Evolutionary conservation across 2,113 vertebrate species (phyloP).

Genomic region (Strix aluco): DNA sequence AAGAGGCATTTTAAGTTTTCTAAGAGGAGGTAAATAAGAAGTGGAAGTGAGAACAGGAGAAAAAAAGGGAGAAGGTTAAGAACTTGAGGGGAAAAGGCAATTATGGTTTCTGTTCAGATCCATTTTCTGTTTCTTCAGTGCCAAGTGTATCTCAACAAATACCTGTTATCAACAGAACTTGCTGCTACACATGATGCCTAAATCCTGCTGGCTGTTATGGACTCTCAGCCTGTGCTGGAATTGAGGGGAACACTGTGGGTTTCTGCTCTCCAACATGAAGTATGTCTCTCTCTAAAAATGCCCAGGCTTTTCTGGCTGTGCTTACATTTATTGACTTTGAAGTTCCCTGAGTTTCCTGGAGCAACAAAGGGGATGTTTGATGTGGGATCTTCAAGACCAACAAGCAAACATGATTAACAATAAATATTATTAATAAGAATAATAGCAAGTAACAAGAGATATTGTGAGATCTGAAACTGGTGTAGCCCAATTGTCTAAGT

Average conservation of each 20-base stretch:
- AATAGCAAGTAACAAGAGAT: neutral
- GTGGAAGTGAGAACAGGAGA: neutral
- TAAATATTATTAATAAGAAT: neutral
- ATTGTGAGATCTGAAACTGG: neutral
- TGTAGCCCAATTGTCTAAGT: neutral
- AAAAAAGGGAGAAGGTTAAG: neutral
- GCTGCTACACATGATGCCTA: neutral
- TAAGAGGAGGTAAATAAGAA: neutral
- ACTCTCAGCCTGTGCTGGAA: neutral
- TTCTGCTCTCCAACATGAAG: neutral
- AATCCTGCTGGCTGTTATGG: neutral
- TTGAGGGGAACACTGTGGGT: fast-evolving
- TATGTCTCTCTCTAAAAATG: neutral
- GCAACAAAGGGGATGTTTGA: neutral
- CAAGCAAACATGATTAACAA: neutral
- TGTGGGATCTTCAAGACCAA: neutral
- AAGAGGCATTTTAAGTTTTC: neutral
- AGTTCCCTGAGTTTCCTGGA: neutral
- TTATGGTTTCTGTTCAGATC: neutral
- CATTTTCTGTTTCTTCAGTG: neutral
- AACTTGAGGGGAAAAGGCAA: neutral
- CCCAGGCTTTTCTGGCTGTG: neutral
- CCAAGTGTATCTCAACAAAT: neutral
- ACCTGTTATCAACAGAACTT: neutral
- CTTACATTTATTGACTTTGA: neutral